phyloP scores from a whole-genome alignment of 2,113 vertebrate species.

The Protobothrops flavoviridis region DNA sequence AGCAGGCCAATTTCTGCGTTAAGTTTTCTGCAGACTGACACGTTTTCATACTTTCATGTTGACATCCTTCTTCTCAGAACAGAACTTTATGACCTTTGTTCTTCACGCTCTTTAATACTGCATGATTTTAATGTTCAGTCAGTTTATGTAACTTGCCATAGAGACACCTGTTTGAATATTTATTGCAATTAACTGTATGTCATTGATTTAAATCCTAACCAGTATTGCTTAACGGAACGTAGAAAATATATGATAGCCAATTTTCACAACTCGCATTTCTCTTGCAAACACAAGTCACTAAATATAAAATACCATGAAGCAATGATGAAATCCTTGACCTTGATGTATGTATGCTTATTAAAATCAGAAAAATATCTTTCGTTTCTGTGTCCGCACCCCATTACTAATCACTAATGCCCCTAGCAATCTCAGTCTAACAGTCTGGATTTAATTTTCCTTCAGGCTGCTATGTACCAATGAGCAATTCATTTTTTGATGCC shows the following conservation, averaged over 20 bases:
- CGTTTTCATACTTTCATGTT: not conserved
- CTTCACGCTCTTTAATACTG: not conserved
- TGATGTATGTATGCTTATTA: not conserved
- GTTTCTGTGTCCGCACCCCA: not conserved
- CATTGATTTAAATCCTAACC: not conserved
- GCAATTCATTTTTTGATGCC: not conserved
- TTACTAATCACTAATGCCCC: not conserved
- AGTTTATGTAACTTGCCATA: constrained; percentile 13
- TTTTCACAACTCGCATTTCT: not conserved
- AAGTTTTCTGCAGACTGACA: not conserved
- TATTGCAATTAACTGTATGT: constrained; percentile 19
- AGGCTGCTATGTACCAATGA: not conserved
- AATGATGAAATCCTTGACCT: not conserved
- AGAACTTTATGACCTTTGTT: constrained; percentile 6
- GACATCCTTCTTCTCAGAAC: not conserved
- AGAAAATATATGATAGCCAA: not conserved
- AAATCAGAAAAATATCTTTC: not conserved
- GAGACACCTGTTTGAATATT: constrained; percentile 20
- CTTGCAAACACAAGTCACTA: not conserved
- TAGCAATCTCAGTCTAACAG: not conserved
- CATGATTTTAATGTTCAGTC: constrained; percentile 10
- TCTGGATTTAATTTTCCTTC: not conserved
- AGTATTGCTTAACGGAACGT: not conserved
- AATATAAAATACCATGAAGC: not conserved
- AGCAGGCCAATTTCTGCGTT: not conserved